phyloP scores from a whole-genome alignment of 2,113 vertebrate species.

The Clarias gariepinus region DNA sequence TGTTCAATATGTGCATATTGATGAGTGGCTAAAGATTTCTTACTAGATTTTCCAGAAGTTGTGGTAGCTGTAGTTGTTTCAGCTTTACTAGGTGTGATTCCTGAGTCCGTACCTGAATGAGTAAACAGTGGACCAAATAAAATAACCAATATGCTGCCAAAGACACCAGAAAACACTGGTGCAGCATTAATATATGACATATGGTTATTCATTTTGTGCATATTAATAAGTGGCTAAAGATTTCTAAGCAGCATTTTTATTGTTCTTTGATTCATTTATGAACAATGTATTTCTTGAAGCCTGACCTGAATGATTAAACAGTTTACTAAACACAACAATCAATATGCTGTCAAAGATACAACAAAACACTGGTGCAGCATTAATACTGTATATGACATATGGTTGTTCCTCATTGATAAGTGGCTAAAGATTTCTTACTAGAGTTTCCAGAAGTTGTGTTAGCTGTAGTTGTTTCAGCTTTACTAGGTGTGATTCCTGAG shows the following conservation, averaged over 20 bases:
- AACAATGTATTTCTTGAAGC: no score
- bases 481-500: rapidly evolving
- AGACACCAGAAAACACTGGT: no score
- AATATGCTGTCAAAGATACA: not conserved
- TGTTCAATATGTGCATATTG: no score
- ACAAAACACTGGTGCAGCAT: not conserved
- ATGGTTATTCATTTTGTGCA: not conserved
- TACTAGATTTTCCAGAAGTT: not conserved
- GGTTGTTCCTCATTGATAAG: no score
- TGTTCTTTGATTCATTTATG: no score
- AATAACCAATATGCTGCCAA: no score
- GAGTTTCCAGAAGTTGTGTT: not conserved
- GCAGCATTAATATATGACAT: not conserved
- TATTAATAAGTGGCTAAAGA: not conserved
- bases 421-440: not conserved
- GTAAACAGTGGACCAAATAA: no score
- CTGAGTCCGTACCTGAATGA: no score
- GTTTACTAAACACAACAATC: not conserved
- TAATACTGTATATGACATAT: not conserved
- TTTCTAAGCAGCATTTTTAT: not conserved
- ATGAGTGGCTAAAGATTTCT: not conserved
- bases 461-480: no score
- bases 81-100: no score
- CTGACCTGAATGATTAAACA: not conserved
- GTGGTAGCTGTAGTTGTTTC: no score